phyloP scores from a whole-genome alignment of 2,113 vertebrate genomes.

The Hirundichthys speculiger region DNA sequence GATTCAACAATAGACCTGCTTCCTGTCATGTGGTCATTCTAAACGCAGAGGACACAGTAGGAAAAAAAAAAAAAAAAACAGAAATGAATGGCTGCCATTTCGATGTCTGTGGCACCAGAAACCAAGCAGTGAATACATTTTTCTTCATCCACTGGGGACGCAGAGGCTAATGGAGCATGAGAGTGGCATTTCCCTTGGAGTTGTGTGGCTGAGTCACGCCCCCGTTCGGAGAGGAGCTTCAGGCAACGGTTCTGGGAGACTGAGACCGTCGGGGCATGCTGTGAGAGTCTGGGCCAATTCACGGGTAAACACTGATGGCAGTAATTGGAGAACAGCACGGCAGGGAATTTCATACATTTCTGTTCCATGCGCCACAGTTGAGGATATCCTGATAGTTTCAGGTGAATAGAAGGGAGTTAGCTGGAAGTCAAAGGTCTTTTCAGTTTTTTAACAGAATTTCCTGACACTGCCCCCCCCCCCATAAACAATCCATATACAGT shows the following conservation, averaged over 20 bases:
- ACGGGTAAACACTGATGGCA: slow-evolving; percentile 66
- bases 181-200: slow-evolving; percentile 67
- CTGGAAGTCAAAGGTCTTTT: slow-evolving; percentile 23
- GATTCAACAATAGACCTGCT: slow-evolving; percentile 11
- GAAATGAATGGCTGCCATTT: slow-evolving; percentile 53
- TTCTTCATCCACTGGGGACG: slow-evolving; percentile 71
- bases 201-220: slow-evolving; percentile 65
- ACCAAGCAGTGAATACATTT: slow-evolving; percentile 66
- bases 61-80: slow-evolving; percentile 33
- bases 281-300: slow-evolving; percentile 56
- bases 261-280: slow-evolving; percentile 49
- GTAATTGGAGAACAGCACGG: slow-evolving; percentile 72
- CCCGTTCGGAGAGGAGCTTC: slow-evolving; percentile 56
- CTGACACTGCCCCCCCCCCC: neutral
- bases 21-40: slow-evolving; percentile 34
- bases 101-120: slow-evolving; percentile 53
- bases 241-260: slow-evolving; percentile 47
- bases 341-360: slow-evolving; percentile 62
- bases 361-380: slow-evolving; percentile 34
- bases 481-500: slow-evolving; percentile 6
- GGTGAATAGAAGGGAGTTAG: slow-evolving; percentile 14
- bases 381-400: slow-evolving; percentile 40
- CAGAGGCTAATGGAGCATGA: slow-evolving; percentile 74
- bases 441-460: slow-evolving; percentile 10
- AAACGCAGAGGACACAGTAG: slow-evolving; percentile 8